These are phyloP conservation scores for Drepanosiphum platanoidis DNA, from an alignment of 2,888 invertebrate genomes.

Conservation along the genomic window DNA sequence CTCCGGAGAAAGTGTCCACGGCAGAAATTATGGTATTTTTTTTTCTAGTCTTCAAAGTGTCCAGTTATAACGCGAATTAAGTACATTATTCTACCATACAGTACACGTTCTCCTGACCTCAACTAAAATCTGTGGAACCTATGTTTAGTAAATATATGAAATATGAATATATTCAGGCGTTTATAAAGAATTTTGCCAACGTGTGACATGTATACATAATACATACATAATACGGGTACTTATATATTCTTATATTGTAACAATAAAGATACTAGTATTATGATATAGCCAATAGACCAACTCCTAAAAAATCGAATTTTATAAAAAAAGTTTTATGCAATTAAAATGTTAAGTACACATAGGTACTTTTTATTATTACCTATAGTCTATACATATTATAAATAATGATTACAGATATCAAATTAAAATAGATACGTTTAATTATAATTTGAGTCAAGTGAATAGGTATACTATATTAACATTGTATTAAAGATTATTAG, in stretches of 20 bases:
- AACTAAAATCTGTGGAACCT: conserved; percentile 5
- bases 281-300: background rate
- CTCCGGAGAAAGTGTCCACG: conserved; percentile 29
- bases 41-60: conserved; percentile 7
- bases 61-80: conserved; percentile 29
- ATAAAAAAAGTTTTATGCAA: background rate
- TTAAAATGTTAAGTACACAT: background rate
- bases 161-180: conserved; percentile 15
- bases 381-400: background rate
- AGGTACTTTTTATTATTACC: background rate
- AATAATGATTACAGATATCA: no score
- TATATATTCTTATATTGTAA: no score
- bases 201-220: no score
- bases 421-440: no score
- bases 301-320: background rate
- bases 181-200: background rate
- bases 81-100: conserved; percentile 3
- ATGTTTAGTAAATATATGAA: conserved; percentile 13
- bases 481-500: no score
- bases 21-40: conserved; percentile 4
- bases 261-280: background rate
- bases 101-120: conserved; percentile 4
- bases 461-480: no score
- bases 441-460: no score
- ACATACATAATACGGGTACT: no score